Percentiles rank a stretch among this genome's conserved stretches.
These are phyloP conservation scores for Scrobipalpa atriplicella DNA, from an alignment of 2,888 invertebrate species.

Conservation along the genomic window DNA sequence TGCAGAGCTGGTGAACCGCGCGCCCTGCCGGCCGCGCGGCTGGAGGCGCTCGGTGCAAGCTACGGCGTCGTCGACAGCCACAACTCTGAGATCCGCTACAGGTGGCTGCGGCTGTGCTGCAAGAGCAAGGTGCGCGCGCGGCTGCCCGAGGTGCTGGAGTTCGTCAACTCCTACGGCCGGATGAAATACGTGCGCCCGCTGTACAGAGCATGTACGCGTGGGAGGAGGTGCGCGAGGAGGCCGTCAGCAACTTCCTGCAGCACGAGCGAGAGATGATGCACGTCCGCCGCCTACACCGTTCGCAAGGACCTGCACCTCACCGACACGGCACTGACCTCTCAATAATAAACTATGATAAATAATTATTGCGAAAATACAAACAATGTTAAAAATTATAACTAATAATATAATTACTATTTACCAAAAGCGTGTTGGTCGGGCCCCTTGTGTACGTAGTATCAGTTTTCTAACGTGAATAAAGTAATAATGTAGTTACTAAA, in stretches of 20 bases:
- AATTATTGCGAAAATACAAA: too few species aligned
- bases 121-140: constrained; percentile 86
- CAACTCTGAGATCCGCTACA: constrained; percentile 89
- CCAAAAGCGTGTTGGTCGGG: too few species aligned
- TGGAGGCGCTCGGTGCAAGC: constrained; percentile 83
- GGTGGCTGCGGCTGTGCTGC: constrained; percentile 90
- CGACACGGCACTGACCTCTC: too few species aligned
- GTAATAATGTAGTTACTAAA: too few species aligned
- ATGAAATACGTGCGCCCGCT: constrained; percentile 97
- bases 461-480: too few species aligned
- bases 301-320: constrained; percentile 88
- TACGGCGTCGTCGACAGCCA: constrained; percentile 86
- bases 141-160: constrained; percentile 85
- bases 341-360: too few species aligned
- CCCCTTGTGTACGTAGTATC: too few species aligned
- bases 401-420: too few species aligned
- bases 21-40: constrained; percentile 79
- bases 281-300: constrained; percentile 87
- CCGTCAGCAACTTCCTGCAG: constrained; percentile 88
- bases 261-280: constrained; percentile 92
- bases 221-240: constrained; percentile 86
- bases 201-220: constrained; percentile 91
- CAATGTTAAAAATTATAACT: too few species aligned
- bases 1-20: constrained; percentile 82
- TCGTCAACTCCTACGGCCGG: constrained; percentile 92